A percentile compares a stretch with the other conserved stretches of the same genome.
Evolutionary conservation across 2,797 vertebrate genomes (phyloP).

Genomic region (Gallirallus australis): DNA sequence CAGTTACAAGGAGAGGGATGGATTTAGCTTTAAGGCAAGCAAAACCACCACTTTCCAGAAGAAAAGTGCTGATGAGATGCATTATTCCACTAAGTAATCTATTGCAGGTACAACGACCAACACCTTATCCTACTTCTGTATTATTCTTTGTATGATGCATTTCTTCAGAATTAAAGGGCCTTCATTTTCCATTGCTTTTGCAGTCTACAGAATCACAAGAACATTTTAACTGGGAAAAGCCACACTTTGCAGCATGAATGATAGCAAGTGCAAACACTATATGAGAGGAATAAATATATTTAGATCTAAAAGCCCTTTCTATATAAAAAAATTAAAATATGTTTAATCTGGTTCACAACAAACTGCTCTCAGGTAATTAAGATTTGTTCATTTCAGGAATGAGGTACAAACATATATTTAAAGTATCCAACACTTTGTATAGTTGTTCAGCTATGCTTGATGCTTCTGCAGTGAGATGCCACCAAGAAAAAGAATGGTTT

Average conservation of each 20-base stretch:
- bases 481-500: neutral
- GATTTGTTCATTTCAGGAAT: neutral
- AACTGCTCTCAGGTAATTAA: neutral
- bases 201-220: neutral
- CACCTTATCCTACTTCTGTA: neutral
- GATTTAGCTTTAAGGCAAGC: neutral
- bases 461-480: neutral
- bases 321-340: neutral
- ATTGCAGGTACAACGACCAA: neutral
- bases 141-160: neutral
- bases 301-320: neutral
- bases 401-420: neutral
- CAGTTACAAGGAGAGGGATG: neutral
- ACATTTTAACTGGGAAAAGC: neutral
- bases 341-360: neutral
- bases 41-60: neutral
- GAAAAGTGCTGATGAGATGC: neutral
- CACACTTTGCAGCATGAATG: neutral
- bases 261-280: neutral
- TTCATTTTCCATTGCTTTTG: neutral
- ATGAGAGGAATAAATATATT: neutral
- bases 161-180: neutral
- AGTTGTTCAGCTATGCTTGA: neutral
- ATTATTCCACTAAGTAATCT: neutral
- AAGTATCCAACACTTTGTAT: neutral